Evolutionary conservation across 1,140 invertebrate genomes (phyloP).

Genomic region (Heliothis subflexa): DNA sequence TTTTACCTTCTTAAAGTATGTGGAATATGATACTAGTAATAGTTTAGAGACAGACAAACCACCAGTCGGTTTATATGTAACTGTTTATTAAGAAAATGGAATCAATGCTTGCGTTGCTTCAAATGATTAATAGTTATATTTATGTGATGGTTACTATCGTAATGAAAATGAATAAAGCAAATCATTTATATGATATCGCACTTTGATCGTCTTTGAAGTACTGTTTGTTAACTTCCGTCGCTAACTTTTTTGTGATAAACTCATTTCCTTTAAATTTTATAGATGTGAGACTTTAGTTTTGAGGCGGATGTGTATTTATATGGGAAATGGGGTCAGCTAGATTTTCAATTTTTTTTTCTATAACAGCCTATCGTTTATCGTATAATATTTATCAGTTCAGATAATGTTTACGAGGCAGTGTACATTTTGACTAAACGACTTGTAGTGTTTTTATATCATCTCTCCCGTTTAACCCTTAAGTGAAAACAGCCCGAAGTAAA

Average conservation of each 20-base stretch:
- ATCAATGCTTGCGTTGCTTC: conserved; percentile 50
- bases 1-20: conserved; percentile 10
- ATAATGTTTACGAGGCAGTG: not conserved
- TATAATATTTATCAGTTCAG: not conserved
- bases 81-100: conserved; percentile 58
- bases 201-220: conserved; percentile 30
- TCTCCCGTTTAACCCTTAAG: not conserved
- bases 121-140: conserved; percentile 62
- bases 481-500: conserved; percentile 17
- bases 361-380: not conserved
- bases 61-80: conserved; percentile 7
- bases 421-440: no score
- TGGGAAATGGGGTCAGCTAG: not conserved
- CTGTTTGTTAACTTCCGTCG: conserved; percentile 44
- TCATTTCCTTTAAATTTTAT: conserved; percentile 32
- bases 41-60: conserved; percentile 15
- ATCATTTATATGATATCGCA: conserved; percentile 18
- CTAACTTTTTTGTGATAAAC: conserved; percentile 28
- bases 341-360: not conserved
- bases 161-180: conserved; percentile 54
- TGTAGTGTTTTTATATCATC: no score
- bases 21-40: conserved; percentile 15
- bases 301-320: not conserved
- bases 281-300: conserved; percentile 8
- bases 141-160: conserved; percentile 52